Base-by-base conservation (phyloP, 2,888 invertebrate species). In the Resseliella maxima region DNA sequence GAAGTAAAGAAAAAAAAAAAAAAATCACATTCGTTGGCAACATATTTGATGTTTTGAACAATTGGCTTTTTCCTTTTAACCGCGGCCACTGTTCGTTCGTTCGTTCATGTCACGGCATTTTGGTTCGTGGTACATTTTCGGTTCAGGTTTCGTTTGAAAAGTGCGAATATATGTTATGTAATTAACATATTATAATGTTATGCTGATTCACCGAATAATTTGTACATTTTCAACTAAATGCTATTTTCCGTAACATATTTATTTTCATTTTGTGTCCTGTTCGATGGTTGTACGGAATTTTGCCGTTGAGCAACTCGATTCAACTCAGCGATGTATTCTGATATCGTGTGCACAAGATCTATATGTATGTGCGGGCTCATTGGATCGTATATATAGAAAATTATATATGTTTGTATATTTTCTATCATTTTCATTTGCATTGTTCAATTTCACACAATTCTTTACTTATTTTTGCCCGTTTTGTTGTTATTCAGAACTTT, bases 181-280 rank as follows among this genome's bases (percentile, higher is more conserved):
- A 83, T 83, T 83, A 83, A 83, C 83, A 83, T 83, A 83, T 83
- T 83, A 83, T 83, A 83, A 83, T 83, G 83, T 83, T 83, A 83
- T 83, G 83, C 83, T 38, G 83, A 83, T 83, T 83, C 83, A 83
- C 83, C 83, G 83, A 83, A 83, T 83, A 83, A 83, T 83, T 83
- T 83, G 83, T 83, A 83, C 83, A 83, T 83, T 83, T 83, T 83
- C 83, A 83, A 83, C 83, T 83, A 83, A 83, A 83, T 83, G 83
- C 83, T 83, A 83, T 83, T 83, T 83, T 83, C 83, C 83, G 83
- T 38, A 83, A 83, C 83, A 83, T 83, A 83, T 83, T 83, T 83
- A 83, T 83, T 83, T 83, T 38, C 38, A 38, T 83, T 72, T 81
- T 6, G 81, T 38, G 83, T 38, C 38, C 38, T 83, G 83, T 72